Evolutionary conservation across 2,797 vertebrate species (phyloP).

Genomic region (Nyctalus aviator): DNA sequence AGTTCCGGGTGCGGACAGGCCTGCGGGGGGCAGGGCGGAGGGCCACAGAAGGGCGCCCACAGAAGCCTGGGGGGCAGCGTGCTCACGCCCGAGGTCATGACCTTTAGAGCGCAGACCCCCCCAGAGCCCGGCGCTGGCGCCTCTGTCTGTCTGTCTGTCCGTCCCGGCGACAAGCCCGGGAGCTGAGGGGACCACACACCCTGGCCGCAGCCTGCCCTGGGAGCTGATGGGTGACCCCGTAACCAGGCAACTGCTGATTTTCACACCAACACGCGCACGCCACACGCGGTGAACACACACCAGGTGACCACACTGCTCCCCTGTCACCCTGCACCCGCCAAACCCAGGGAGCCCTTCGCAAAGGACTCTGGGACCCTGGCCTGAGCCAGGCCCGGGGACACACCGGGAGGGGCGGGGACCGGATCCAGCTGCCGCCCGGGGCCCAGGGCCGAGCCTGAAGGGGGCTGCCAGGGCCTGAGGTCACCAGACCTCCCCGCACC

Average conservation of each 20-base stretch:
- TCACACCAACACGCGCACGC: constrained; percentile 36
- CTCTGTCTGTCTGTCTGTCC: accelerated
- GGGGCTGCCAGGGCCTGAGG: accelerated
- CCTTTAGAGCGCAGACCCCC: accelerated
- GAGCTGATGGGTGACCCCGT: constrained; percentile 49
- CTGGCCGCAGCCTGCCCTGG: accelerated
- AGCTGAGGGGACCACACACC: accelerated
- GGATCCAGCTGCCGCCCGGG: accelerated
- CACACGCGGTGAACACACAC: background rate
- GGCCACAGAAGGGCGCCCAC: too few species aligned
- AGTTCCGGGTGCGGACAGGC: accelerated
- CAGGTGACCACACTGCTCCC: background rate
- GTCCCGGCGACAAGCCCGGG: accelerated
- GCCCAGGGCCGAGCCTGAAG: accelerated
- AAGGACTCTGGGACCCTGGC: accelerated
- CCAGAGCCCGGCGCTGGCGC: background rate
- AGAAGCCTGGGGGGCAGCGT: too few species aligned
- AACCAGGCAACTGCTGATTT: constrained; percentile 73
- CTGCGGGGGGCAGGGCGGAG: background rate
- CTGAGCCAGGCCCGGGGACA: background rate
- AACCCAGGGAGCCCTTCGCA: background rate
- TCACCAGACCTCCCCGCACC: accelerated
- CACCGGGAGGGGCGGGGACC: too few species aligned
- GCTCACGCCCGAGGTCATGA: background rate
- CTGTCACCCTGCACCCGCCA: background rate